A percentile compares a stretch with the other conserved stretches of the same genome.
These are phyloP conservation scores for Unio delphinus DNA, from an alignment of 2,888 invertebrate species.

Conservation along the genomic window DNA sequence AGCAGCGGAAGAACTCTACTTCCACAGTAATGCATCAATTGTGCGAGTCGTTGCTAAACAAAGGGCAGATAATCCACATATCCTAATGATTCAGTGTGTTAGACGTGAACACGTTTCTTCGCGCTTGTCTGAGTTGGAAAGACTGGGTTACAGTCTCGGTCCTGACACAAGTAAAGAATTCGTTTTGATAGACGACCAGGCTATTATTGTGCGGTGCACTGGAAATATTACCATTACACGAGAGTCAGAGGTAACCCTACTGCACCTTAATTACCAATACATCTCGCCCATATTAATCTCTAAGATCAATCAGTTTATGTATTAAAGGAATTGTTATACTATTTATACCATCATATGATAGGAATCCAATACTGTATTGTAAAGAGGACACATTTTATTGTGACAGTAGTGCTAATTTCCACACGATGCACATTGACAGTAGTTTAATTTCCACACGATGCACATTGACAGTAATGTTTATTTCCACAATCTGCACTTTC, in stretches of 20 bases:
- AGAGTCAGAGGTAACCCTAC: background rate
- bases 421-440: no score
- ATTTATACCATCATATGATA: background rate
- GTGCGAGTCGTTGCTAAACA: slow-evolving; percentile 5
- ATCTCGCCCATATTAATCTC: background rate
- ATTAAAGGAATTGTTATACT: background rate
- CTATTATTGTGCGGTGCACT: background rate
- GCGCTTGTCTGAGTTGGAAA: slow-evolving; percentile 1
- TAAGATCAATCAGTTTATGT: background rate
- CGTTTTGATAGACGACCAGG: slow-evolving; percentile 2
- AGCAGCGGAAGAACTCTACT: slow-evolving; percentile 5
- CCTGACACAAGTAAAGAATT: slow-evolving; percentile 6
- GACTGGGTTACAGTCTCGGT: slow-evolving; percentile 1
- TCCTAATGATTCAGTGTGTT: slow-evolving; percentile 3
- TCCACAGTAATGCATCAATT: slow-evolving; percentile 2
- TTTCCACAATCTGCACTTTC: no score
- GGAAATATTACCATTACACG: slow-evolving; percentile 4
- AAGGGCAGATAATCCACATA: background rate
- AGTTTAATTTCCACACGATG: no score
- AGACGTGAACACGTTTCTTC: slow-evolving; percentile 1
- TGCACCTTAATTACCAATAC: background rate
- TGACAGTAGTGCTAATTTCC: background rate
- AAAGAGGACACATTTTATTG: background rate
- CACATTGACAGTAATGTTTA: no score
- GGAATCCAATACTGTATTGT: background rate